Percentiles rank a stretch among this genome's conserved stretches.
Evolutionary conservation across 2,113 vertebrate species (phyloP).

Genomic region (Cyprinodon variegatus): DNA sequence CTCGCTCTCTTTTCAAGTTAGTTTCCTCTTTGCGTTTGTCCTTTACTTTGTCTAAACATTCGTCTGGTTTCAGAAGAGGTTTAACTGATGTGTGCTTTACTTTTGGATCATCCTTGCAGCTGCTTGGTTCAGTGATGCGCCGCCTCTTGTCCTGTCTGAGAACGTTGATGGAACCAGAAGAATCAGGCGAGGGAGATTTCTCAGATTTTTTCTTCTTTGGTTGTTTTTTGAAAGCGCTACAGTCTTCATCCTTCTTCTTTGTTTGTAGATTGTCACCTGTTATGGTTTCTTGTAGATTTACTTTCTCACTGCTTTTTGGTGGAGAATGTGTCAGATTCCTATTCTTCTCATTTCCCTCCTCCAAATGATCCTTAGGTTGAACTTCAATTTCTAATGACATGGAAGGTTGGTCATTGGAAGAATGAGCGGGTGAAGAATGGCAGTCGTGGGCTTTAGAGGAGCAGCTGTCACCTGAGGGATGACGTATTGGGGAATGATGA

Average conservation of each 20-base stretch:
- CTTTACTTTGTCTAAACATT: conserved; percentile 83
- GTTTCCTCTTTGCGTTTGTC: conserved; percentile 77
- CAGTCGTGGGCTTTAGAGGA: conserved; percentile 31
- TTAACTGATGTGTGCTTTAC: conserved; percentile 75
- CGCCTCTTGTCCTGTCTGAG: conserved; percentile 81
- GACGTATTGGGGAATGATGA: conserved; percentile 59
- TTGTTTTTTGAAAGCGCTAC: conserved; percentile 82
- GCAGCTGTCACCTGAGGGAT: conserved; percentile 25
- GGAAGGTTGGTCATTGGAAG: conserved; percentile 72
- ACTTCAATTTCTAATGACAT: conserved; percentile 67
- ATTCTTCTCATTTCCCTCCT: conserved; percentile 79
- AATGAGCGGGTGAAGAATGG: conserved; percentile 68
- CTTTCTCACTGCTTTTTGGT: conserved; percentile 50
- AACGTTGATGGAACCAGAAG: conserved; percentile 74
- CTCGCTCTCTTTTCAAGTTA: conserved; percentile 59
- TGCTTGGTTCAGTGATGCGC: conserved; percentile 74
- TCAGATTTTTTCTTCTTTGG: conserved; percentile 83
- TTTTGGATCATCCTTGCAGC: conserved; percentile 83
- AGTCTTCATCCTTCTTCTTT: conserved; percentile 32
- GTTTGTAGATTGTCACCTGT: conserved; percentile 61
- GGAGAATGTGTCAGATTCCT: conserved; percentile 46
- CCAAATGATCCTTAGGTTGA: conserved; percentile 70
- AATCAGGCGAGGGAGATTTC: conserved; percentile 76
- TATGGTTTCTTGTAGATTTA: conserved; percentile 50
- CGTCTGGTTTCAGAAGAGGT: conserved; percentile 49